Percentiles rank a stretch among this genome's conserved stretches.
Evolutionary conservation across 2,888 invertebrate species (phyloP).

Genomic region (Monopis laevigella): DNA sequence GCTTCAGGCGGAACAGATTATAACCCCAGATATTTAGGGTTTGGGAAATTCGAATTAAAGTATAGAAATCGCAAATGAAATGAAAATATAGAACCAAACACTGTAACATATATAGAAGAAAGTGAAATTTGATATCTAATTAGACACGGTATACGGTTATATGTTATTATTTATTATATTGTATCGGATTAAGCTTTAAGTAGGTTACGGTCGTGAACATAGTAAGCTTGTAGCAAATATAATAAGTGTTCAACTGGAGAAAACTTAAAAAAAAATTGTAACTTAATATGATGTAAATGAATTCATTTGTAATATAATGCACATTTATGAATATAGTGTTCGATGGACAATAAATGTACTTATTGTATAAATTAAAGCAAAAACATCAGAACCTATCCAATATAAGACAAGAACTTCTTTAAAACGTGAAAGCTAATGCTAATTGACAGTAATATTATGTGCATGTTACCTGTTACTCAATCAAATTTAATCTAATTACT

Average conservation of each 20-base stretch:
- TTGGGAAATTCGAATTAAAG: slow-evolving; percentile 20
- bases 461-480: not conserved
- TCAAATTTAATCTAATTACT: not conserved
- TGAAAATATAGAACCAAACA: not conserved
- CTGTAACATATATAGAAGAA: not conserved
- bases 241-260: too few relatives aligned
- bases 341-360: not conserved
- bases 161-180: too few relatives aligned
- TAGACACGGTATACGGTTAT: too few relatives aligned
- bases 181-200: too few relatives aligned
- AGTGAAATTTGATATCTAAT: not conserved
- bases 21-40: slow-evolving; percentile 35
- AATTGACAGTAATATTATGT: slow-evolving; percentile 8
- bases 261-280: too few relatives aligned
- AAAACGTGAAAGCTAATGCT: slow-evolving; percentile 6
- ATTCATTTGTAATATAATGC: too few relatives aligned
- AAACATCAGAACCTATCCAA: slow-evolving; percentile 1
- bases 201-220: too few relatives aligned
- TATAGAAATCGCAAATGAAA: not conserved
- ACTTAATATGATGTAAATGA: too few relatives aligned
- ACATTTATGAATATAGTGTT: too few relatives aligned
- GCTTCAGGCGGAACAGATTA: slow-evolving; percentile 46
- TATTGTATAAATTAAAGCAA: not conserved
- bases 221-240: too few relatives aligned
- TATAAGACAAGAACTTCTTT: not conserved